These are phyloP conservation scores for Paguma larvata DNA, from an alignment of 2,797 vertebrate genomes.

Conservation along the genomic window DNA sequence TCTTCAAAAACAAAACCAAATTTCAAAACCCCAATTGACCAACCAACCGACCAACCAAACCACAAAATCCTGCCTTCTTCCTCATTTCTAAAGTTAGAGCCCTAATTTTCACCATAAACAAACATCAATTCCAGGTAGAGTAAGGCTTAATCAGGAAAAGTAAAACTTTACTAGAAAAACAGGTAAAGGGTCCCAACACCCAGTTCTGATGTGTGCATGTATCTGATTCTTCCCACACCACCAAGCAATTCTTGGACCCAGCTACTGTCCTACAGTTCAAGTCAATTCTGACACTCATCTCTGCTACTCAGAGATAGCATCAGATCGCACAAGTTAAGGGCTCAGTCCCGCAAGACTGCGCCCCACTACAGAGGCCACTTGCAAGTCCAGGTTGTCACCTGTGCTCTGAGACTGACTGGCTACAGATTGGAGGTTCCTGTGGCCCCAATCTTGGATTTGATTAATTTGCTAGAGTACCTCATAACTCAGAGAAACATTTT, in stretches of 20 bases:
- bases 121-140: neutral
- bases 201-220: neutral
- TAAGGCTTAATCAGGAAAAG: conserved; percentile 9
- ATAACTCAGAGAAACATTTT: neutral
- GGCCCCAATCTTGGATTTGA: neutral
- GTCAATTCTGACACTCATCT: neutral
- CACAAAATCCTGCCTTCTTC: neutral
- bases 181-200: neutral
- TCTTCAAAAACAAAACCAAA: neutral
- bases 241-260: neutral
- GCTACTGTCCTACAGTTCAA: neutral
- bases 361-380: neutral
- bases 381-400: neutral
- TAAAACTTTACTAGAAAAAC: conserved; percentile 35
- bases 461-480: neutral
- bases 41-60: conserved; percentile 23
- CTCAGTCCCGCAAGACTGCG: neutral
- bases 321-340: neutral
- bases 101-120: neutral
- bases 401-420: neutral
- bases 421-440: neutral
- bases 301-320: neutral
- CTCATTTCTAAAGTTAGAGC: neutral
- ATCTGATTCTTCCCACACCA: neutral
- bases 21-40: neutral